Base-by-base conservation (phyloP, 2,113 vertebrate genomes). In the Tinamus guttatus region DNA sequence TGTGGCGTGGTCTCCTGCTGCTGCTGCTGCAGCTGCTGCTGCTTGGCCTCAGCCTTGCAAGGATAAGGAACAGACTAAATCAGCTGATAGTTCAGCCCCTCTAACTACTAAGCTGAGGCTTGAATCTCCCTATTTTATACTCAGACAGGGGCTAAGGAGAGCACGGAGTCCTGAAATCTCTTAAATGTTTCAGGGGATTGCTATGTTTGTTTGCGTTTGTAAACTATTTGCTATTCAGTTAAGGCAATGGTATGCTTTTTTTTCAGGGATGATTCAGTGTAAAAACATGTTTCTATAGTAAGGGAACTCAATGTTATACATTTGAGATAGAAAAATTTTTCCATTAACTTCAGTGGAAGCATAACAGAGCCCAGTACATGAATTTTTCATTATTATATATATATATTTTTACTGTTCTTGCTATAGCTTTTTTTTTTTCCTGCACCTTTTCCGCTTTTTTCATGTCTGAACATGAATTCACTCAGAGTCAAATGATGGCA, bases 171-270 rank as follows among this genome's bases (percentile, higher is more conserved):
- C 84, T 5, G 1, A 74, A 85, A 67, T 28, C 65, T 67, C 71
- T 82, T 77, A 17, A 25, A 2, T 32, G 22, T 74, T 83, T 91
- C 52, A n/a, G 67, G 63, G 40, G 32, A 63, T 70, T 94, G 81
- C 87, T 70, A 14, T 85, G 59, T 93, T 93, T 93, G 38, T 87
- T 94, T 85, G 87, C 64, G 67, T 85, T 94, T 91, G 59, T 85
- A 79, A 91, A 71, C 51, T n/a, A 8, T 85, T 83, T 94, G 56
- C 38, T 74, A 5, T 36, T 93, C 22, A n/a, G 14, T 63, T 59
- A 84, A 84, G 38, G 20, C 13, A 24, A 51, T 75, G 30, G 1
- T 3, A 38, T 43, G 43, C n/a, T n/a, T 58, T 34, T 58, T 30
- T 25, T 1, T 28, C 34, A 1, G 5, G 13, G 27, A 49, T 77